Conservation (phyloP, 2,797 vertebrate genomes). For the Microctenopoma steveboyesi region DNA sequence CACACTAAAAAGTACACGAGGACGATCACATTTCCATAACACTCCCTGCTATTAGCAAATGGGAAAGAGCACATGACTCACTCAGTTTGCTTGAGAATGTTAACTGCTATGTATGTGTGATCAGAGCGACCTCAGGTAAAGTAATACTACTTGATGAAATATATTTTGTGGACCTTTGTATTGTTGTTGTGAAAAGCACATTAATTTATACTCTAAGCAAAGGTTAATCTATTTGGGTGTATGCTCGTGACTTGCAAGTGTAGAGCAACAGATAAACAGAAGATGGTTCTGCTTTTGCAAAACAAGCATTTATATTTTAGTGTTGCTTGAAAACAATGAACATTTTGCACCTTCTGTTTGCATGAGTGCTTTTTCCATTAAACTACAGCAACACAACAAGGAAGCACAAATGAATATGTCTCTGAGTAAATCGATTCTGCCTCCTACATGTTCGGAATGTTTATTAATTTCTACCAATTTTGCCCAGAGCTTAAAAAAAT, state of each 20-base stretch:
- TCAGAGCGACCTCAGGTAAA: constrained; percentile 15
- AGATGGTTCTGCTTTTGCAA: constrained; percentile 35
- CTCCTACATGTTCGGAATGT: constrained; percentile 67
- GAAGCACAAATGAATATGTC: constrained; percentile 71
- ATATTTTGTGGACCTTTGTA: constrained; percentile 1
- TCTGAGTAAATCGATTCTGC: constrained; percentile 70
- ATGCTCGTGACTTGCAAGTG: background rate
- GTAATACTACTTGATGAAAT: constrained; percentile 24
- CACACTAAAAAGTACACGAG: background rate
- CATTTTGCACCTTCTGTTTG: constrained; percentile 62
- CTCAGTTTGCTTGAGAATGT: constrained; percentile 17
- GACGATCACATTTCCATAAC: constrained; percentile 1
- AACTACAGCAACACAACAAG: constrained; percentile 63
- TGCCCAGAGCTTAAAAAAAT: constrained; percentile 56
- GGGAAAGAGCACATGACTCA: constrained; percentile 15
- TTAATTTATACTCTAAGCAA: constrained; percentile 33
- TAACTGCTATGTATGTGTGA: constrained; percentile 24
- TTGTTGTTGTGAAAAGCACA: constrained; percentile 4
- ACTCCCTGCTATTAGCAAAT: constrained; percentile 10
- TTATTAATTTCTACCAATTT: constrained; percentile 67
- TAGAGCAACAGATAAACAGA: constrained; percentile 36
- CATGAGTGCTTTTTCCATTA: constrained; percentile 77
- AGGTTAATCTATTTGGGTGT: constrained; percentile 40
- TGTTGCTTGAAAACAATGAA: constrained; percentile 34
- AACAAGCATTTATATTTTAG: constrained; percentile 41